Conservation (phyloP, 2,797 vertebrate species). For the Danio tinwini region DNA sequence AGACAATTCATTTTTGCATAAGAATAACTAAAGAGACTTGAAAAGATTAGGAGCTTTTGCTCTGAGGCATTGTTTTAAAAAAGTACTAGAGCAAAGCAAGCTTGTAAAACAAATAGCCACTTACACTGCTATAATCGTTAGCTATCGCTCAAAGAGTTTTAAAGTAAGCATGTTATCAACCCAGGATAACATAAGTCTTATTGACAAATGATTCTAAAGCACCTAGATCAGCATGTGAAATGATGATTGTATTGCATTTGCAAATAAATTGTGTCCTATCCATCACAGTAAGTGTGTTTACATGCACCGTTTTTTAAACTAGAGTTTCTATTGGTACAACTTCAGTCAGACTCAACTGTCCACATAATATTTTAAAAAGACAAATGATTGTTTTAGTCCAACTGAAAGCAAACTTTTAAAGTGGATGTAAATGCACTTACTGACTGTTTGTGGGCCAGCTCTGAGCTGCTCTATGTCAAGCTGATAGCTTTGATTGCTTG, state of each 20-base stretch:
- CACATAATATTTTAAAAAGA: slow-evolving; percentile 3
- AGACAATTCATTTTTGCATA: slow-evolving; percentile 10
- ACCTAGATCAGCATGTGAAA: slow-evolving; percentile 33
- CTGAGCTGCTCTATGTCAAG: slow-evolving; percentile 33
- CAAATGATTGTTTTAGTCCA: slow-evolving; percentile 20
- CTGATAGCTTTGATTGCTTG: slow-evolving; percentile 44
- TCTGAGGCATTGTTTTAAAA: slow-evolving; percentile 12
- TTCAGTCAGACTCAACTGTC: slow-evolving; percentile 3
- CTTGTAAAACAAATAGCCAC: background rate
- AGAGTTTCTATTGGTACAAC: slow-evolving; percentile 14
- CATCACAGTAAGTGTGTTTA: slow-evolving; percentile 29
- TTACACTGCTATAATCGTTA: background rate
- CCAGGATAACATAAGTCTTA: background rate
- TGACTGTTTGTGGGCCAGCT: slow-evolving; percentile 42
- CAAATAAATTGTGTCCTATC: slow-evolving; percentile 38
- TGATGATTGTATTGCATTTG: slow-evolving; percentile 8
- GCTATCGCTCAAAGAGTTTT: background rate
- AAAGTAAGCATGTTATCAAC: background rate
- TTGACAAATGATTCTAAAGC: slow-evolving; percentile 4
- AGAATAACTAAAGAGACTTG: background rate
- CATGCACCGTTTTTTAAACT: background rate
- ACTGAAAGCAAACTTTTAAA: slow-evolving; percentile 15
- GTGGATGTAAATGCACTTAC: slow-evolving; percentile 24
- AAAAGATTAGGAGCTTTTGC: background rate
- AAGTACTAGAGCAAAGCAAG: background rate